Evolutionary conservation across 2,797 vertebrate species (phyloP).

Genomic region (Schizopygopsis malacanthus): DNA sequence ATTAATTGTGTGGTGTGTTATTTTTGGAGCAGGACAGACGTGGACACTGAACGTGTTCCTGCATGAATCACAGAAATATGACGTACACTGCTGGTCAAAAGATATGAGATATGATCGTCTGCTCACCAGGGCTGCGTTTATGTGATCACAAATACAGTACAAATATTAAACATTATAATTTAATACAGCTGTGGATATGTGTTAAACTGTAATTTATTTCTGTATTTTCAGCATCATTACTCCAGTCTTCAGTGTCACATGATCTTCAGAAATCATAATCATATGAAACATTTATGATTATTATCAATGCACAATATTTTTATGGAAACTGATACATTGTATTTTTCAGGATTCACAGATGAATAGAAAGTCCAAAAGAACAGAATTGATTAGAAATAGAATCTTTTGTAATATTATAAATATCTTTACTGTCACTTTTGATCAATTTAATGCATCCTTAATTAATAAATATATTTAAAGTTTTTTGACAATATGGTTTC

Average conservation of each 20-base stretch:
- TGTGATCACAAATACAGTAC: background rate
- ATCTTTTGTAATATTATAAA: no score
- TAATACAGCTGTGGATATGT: background rate
- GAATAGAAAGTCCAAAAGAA: no score
- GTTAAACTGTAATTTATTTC: background rate
- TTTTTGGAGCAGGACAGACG: background rate
- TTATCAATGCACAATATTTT: background rate
- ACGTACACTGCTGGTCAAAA: background rate
- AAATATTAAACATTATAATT: rapidly evolving
- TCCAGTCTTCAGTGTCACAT: background rate
- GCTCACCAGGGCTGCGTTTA: background rate
- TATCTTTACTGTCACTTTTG: background rate
- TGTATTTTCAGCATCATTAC: background rate
- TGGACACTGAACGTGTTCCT: background rate
- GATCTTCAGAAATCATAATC: background rate
- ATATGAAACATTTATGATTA: background rate
- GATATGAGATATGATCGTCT: background rate
- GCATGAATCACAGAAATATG: background rate
- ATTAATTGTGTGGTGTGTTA: background rate
- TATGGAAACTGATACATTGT: background rate
- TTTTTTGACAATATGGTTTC: background rate
- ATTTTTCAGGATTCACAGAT: background rate
- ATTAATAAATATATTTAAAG: no score
- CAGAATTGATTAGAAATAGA: no score
- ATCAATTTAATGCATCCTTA: background rate